These are phyloP conservation scores for Zaprionus vittiger DNA, from an alignment of 1,140 invertebrate species.

Conservation along the genomic window DNA sequence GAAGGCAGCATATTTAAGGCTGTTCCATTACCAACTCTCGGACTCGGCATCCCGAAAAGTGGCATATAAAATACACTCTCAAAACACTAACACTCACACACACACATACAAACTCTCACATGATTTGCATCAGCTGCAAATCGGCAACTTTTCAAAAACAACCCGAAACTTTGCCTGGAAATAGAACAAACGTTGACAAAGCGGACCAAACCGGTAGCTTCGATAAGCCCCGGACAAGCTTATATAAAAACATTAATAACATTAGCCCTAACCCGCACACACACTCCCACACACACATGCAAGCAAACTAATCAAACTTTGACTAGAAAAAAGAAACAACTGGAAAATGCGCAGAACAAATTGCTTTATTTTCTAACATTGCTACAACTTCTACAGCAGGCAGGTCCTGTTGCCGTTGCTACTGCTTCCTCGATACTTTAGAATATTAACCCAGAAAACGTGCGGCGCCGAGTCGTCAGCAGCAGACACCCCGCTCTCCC, in stretches of 20 bases:
- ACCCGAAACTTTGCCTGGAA: constrained; percentile 46
- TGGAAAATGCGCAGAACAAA: constrained; percentile 72
- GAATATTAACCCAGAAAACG: constrained; percentile 48
- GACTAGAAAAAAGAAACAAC: constrained; percentile 49
- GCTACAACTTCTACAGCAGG: constrained; percentile 16
- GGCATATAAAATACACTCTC: constrained; percentile 29
- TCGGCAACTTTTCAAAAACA: constrained; percentile 28
- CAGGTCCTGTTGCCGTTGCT: constrained; percentile 29
- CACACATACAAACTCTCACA: neutral
- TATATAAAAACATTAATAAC: constrained; percentile 74
- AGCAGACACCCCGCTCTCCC: neutral
- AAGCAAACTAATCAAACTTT: constrained; percentile 80
- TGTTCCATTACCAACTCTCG: constrained; percentile 29
- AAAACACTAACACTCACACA: constrained; percentile 19
- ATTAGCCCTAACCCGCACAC: constrained; percentile 47
- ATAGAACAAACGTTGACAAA: constrained; percentile 35
- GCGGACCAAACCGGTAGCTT: constrained; percentile 14
- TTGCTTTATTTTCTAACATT: constrained; percentile 76
- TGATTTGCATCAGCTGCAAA: constrained; percentile 14
- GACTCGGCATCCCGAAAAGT: constrained; percentile 2
- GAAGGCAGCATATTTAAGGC: constrained; percentile 27
- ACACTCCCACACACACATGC: constrained; percentile 32
- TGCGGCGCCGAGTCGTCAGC: constrained; percentile 25
- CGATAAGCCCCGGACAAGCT: constrained; percentile 53
- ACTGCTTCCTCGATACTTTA: constrained; percentile 54